phyloP scores from a whole-genome alignment of 2,888 invertebrate genomes.

The Teinopalpus imperialis region DNA sequence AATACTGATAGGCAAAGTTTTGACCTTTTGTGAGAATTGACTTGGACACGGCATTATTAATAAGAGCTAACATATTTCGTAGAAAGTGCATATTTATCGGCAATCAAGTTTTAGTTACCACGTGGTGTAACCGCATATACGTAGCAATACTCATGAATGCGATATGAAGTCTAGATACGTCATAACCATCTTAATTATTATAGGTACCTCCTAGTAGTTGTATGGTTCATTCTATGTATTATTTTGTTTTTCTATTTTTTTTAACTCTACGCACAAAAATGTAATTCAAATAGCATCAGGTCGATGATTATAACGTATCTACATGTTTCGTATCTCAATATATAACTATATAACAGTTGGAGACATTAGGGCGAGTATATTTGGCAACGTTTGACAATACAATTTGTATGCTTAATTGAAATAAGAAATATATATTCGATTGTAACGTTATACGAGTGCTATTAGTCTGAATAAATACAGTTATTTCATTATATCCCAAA shows the following conservation, averaged over 20 bases:
- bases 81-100: constrained; percentile 29
- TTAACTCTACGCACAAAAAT: constrained; percentile 12
- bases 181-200: constrained; percentile 8
- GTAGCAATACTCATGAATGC: constrained; percentile 54
- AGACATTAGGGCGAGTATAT: constrained; percentile 74
- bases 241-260: not conserved
- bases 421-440: constrained; percentile 31
- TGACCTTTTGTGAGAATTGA: constrained; percentile 61
- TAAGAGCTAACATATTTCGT: constrained; percentile 25
- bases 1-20: constrained; percentile 61
- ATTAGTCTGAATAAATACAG: constrained; percentile 25
- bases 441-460: constrained; percentile 29
- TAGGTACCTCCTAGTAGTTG: constrained; percentile 4
- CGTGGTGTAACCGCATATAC: constrained; percentile 40
- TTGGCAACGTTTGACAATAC: constrained; percentile 76
- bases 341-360: constrained; percentile 39
- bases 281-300: not conserved
- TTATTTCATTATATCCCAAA: constrained; percentile 14
- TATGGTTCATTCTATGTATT: not conserved
- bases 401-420: constrained; percentile 65
- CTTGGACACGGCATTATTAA: constrained; percentile 27
- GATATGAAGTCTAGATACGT: constrained; percentile 15
- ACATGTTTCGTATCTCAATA: constrained; percentile 14
- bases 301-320: constrained; percentile 15
- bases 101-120: constrained; percentile 55